Evolutionary conservation across 2,888 invertebrate species (phyloP), one percentile per base, ranked within the genome.

Genomic region (Polietes domitor): DNA sequence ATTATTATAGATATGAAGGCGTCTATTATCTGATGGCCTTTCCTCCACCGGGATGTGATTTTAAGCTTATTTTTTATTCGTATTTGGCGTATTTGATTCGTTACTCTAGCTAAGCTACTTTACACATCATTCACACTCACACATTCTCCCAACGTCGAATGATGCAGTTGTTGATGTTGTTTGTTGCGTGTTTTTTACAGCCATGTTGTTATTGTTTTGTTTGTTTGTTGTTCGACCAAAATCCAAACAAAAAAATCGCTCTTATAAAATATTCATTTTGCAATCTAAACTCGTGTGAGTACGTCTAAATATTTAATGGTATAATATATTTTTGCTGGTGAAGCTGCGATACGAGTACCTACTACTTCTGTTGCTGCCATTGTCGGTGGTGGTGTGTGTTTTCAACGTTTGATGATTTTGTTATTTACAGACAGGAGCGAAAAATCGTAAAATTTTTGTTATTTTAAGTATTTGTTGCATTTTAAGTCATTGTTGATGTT

Each of bases 251-350:
- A 55, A 71, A 77, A 24, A 58, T 32, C 72, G 50, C 70, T 53
- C 80, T 83, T 77, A 86, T 86, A 61, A 92, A 92, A 92, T 90
- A 92, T 92, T 92, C 90, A 92, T 91, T 91, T 91, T 89, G 90
- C 91, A 92, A 92, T 92, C 92, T 92, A 92, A 92, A 90, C 92
- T 91, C 92, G 92, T 92, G 92, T 92, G 91, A 92, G 91, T 90
- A 89, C 88, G 89, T 88, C 87, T 92, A 89, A 91, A 92, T 92
- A 90, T 92, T 92, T 91, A 86, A 87, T 89, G 76, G 50, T 65
- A 61, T 12, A 55, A 70, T 78, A 81, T 78, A 84, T 72, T 76
- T 61, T 21, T 58, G 61, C 6, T 61, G 61, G n/a, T 61, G 61
- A 32, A 24, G 53, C 6, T 61, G 61, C 10, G 26, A 58, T 58